phyloP scores from a whole-genome alignment of 2,888 invertebrate genomes.

The Eucera pruinosa region DNA sequence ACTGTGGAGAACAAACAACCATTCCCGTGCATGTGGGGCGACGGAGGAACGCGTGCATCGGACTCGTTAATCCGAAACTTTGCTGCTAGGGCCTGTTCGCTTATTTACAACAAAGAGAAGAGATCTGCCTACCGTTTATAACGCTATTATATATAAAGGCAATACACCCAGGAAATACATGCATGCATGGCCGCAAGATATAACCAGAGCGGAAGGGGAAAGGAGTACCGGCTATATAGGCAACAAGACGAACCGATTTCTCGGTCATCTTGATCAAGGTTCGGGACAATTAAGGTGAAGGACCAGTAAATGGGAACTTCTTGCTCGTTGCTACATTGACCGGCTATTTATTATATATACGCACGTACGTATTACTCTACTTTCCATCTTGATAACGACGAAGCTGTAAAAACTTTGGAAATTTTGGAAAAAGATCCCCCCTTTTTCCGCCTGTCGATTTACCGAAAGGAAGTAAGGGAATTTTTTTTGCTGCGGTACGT shows the following conservation, averaged over 20 bases:
- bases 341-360: conserved; percentile 24
- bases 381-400: conserved; percentile 60
- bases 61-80: conserved; percentile 12
- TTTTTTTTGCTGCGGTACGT: conserved; percentile 7
- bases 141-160: conserved; percentile 64
- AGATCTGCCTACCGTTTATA: conserved; percentile 55
- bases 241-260: conserved; percentile 2
- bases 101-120: conserved; percentile 66
- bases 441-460: neutral
- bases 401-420: conserved; percentile 76
- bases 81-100: conserved; percentile 1
- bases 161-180: conserved; percentile 63
- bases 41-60: conserved; percentile 18
- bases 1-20: conserved; percentile 45
- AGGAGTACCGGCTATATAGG: neutral
- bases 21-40: neutral
- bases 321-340: conserved; percentile 52
- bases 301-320: conserved; percentile 5
- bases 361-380: conserved; percentile 53
- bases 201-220: conserved; percentile 40
- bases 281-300: neutral
- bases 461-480: neutral
- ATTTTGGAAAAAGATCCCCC: conserved; percentile 39
- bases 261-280: conserved; percentile 3
- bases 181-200: conserved; percentile 61